Evolutionary conservation across 2,113 vertebrate genomes (phyloP).

Genomic region (Hemiprocne comata): DNA sequence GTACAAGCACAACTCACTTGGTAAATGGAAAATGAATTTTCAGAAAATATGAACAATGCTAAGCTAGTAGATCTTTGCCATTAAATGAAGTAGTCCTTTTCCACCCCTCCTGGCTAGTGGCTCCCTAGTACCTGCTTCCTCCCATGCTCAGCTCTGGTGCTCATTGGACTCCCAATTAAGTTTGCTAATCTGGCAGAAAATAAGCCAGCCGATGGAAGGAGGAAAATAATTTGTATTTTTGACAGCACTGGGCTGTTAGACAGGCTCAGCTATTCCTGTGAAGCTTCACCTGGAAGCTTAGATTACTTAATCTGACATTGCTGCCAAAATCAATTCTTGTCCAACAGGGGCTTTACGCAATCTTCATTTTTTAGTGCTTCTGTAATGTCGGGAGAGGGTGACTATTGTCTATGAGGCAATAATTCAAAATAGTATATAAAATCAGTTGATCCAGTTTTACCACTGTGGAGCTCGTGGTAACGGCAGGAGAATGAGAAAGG

Average conservation of each 20-base stretch:
- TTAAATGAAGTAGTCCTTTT: background rate
- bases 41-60: background rate
- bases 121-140: background rate
- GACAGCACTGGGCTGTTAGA: background rate
- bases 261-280: background rate
- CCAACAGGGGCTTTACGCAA: background rate
- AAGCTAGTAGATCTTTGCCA: background rate
- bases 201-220: background rate
- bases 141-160: background rate
- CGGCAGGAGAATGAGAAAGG: background rate
- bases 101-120: background rate
- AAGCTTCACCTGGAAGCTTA: conserved; percentile 15
- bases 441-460: background rate
- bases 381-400: background rate
- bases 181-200: background rate
- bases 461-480: background rate
- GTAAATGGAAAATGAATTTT: background rate
- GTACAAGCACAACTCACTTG: background rate
- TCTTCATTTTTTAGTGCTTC: conserved; percentile 36
- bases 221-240: conserved; percentile 2
- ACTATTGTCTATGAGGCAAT: background rate
- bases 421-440: background rate
- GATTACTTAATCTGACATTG: background rate
- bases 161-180: background rate
- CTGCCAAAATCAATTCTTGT: conserved; percentile 44